Conservation (phyloP, 2,888 invertebrate species). For the Tricholauxania praeusta region DNA sequence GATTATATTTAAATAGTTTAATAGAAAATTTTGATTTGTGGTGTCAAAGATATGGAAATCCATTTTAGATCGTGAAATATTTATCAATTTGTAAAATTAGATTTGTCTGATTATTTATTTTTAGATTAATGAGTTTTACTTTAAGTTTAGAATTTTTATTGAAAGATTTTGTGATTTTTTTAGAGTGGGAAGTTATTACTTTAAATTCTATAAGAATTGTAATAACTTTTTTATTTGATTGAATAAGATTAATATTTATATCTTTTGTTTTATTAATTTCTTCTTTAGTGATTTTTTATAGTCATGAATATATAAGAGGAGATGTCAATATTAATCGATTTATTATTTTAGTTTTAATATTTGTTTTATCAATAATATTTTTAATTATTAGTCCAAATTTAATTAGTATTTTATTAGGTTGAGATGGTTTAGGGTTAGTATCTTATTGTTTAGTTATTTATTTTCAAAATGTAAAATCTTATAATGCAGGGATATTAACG, state of each 20-base stretch:
- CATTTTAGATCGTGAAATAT: conserved; percentile 71
- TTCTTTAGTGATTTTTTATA: conserved; percentile 75
- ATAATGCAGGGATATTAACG: conserved; percentile 79
- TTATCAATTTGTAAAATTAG: conserved; percentile 71
- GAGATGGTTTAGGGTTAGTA: conserved; percentile 79
- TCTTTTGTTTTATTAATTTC: conserved; percentile 77
- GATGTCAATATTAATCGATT: conserved; percentile 75
- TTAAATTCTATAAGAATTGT: conserved; percentile 69
- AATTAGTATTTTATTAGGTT: conserved; percentile 78
- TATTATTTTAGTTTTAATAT: conserved; percentile 75
- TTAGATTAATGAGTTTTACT: conserved; percentile 66
- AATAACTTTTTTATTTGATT: conserved; percentile 74
- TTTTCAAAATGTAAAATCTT: conserved; percentile 74
- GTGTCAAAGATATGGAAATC: conserved; percentile 71
- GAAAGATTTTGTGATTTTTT: conserved; percentile 69
- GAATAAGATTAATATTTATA: conserved; percentile 75
- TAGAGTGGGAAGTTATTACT: conserved; percentile 72
- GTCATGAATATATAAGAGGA: conserved; percentile 73
- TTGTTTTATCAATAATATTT: conserved; percentile 77
- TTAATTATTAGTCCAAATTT: conserved; percentile 79
- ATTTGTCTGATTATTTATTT: conserved; percentile 69
- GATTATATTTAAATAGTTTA: conserved; percentile 76
- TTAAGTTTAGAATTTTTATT: conserved; percentile 69
- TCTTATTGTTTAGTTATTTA: conserved; percentile 77
- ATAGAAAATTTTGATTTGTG: conserved; percentile 79